Conservation (phyloP, 2,113 vertebrate genomes). For the Enhydra lutris region DNA sequence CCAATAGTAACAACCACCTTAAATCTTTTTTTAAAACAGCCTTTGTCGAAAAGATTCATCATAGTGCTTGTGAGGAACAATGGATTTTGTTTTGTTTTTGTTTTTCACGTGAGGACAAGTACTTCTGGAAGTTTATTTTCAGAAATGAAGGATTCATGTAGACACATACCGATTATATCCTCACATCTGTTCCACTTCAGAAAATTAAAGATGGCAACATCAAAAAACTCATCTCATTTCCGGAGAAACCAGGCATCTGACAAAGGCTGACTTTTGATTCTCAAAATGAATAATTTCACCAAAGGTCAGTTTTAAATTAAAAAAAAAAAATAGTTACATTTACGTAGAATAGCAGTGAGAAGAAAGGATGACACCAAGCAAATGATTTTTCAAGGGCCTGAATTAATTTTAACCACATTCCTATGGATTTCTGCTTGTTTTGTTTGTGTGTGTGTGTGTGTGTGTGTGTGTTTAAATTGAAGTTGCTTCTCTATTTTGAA, state of each 20-base stretch:
- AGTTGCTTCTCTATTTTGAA: neutral
- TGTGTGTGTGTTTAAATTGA: neutral
- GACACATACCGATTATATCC: neutral
- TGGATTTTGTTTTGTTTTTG: neutral
- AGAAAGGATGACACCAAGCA: neutral
- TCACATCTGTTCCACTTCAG: constrained; percentile 23
- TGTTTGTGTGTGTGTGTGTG: too few species aligned
- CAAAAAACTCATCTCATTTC: neutral
- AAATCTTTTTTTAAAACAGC: neutral
- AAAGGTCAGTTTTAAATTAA: neutral
- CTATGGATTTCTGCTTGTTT: neutral
- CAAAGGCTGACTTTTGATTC: neutral
- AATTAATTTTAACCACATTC: neutral
- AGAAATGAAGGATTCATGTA: neutral
- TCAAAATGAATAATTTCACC: constrained; percentile 6
- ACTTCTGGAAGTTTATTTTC: constrained; percentile 28
- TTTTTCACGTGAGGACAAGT: neutral
- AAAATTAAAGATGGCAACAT: neutral
- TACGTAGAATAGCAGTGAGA: neutral
- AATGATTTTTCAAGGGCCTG: neutral
- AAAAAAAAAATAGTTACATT: neutral
- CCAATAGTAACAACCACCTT: neutral
- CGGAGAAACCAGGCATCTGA: neutral
- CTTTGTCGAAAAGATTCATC: neutral
- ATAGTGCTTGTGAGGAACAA: neutral